A percentile compares a stretch with the other conserved stretches of the same genome.
Evolutionary conservation across 2,888 invertebrate species (phyloP).

Genomic region (Atrina japonica): DNA sequence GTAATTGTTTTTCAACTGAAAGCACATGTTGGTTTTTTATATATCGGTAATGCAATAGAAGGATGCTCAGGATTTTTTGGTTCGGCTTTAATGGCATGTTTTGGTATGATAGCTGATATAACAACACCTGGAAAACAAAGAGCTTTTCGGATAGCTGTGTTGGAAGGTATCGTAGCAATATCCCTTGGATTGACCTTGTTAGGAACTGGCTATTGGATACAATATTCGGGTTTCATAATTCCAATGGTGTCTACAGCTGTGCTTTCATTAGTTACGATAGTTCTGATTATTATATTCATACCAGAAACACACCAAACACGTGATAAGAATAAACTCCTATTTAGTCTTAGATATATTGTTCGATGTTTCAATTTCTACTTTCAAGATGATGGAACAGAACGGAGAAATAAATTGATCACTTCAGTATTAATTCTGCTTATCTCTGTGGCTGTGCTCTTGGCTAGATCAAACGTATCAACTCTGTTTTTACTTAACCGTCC

Average conservation of each 20-base stretch:
- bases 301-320: conserved; percentile 40
- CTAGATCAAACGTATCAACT: conserved; percentile 39
- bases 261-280: conserved; percentile 22
- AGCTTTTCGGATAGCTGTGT: conserved; percentile 46
- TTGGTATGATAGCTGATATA: conserved; percentile 55
- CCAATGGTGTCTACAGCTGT: conserved; percentile 35
- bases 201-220: conserved; percentile 45
- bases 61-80: conserved; percentile 52
- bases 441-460: conserved; percentile 49
- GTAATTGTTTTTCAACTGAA: conserved; percentile 29
- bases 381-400: conserved; percentile 24
- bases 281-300: conserved; percentile 26
- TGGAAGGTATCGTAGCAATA: conserved; percentile 48
- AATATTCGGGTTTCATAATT: conserved; percentile 34
- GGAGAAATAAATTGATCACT: conserved; percentile 38
- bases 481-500: conserved; percentile 36
- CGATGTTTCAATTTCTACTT: conserved; percentile 46
- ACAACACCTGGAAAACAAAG: conserved; percentile 45
- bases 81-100: conserved; percentile 46
- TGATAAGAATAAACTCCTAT: conserved; percentile 1
- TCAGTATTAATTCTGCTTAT: conserved; percentile 40
- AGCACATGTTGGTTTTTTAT: conserved; percentile 31
- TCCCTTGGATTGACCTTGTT: conserved; percentile 20
- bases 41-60: conserved; percentile 40
- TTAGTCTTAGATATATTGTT: conserved; percentile 15